A percentile compares a stretch with the other conserved stretches of the same genome.
Evolutionary conservation across 2,113 vertebrate genomes (phyloP).

Genomic region (Seriola dumerili): DNA sequence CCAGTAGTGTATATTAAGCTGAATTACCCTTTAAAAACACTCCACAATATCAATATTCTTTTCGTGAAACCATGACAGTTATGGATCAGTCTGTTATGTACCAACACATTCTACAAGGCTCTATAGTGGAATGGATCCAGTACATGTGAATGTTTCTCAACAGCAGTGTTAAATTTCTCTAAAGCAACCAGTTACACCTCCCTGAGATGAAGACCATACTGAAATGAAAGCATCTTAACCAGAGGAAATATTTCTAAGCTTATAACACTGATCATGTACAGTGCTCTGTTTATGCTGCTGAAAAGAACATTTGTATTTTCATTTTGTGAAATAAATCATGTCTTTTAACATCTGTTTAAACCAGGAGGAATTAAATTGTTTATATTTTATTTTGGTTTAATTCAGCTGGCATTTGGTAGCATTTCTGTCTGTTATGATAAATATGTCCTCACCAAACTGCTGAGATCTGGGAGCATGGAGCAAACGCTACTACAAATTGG

Average conservation of each 20-base stretch:
- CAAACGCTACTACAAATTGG: not conserved
- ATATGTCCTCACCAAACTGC: not conserved
- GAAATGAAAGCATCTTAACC: slow-evolving; percentile 49
- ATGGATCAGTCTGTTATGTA: slow-evolving; percentile 36
- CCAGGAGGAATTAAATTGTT: not conserved
- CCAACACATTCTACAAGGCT: slow-evolving; percentile 64
- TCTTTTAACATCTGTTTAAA: not conserved
- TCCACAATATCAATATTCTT: slow-evolving; percentile 58
- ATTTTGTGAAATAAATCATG: not conserved
- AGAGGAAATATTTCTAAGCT: slow-evolving; percentile 9
- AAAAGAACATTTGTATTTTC: not conserved
- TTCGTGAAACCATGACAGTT: slow-evolving; percentile 46
- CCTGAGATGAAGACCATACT: slow-evolving; percentile 78
- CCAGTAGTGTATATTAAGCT: slow-evolving; percentile 46
- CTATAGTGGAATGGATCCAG: slow-evolving; percentile 59
- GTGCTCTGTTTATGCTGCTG: slow-evolving; percentile 18
- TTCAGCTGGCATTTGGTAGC: not conserved
- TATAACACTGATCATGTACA: slow-evolving; percentile 21
- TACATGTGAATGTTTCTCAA: slow-evolving; percentile 39
- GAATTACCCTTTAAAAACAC: slow-evolving; percentile 55
- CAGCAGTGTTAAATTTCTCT: slow-evolving; percentile 44
- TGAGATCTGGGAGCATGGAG: not conserved
- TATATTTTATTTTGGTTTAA: not conserved
- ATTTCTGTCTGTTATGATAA: not conserved
- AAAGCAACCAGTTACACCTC: slow-evolving; percentile 67